Evolutionary conservation across 2,797 vertebrate species (phyloP).

Genomic region (Sebastolobus alascanus): DNA sequence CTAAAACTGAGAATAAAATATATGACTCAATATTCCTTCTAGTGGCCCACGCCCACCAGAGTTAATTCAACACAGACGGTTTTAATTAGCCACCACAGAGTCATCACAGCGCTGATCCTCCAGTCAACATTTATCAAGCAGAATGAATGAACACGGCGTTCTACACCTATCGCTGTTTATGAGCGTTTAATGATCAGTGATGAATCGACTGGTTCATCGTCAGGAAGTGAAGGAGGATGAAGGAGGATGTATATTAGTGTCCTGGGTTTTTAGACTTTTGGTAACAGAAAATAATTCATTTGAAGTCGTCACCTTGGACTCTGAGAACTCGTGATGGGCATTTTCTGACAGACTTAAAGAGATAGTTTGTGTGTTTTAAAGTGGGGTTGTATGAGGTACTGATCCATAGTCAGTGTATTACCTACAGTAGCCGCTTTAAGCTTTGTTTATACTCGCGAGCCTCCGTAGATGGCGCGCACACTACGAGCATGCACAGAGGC

Average conservation of each 20-base stretch:
- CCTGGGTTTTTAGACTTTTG: background rate
- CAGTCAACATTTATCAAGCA: background rate
- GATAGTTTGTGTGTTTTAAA: no score
- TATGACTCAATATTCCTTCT: background rate
- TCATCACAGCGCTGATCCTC: background rate
- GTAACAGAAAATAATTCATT: background rate
- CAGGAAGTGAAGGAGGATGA: background rate
- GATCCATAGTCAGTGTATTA: no score
- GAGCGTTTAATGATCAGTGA: background rate
- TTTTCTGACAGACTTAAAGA: no score
- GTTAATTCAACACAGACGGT: constrained; percentile 17
- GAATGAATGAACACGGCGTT: background rate
- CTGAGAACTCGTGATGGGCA: no score
- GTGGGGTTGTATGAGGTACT: no score
- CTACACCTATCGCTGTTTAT: background rate
- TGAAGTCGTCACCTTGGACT: background rate
- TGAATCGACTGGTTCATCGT: background rate
- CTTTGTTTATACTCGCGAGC: no score
- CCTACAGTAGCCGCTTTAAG: no score
- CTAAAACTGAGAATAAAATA: background rate
- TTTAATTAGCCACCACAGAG: constrained; percentile 30
- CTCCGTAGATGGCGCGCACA: no score
- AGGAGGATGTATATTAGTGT: background rate
- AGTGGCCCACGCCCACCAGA: constrained; percentile 26
- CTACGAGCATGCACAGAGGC: no score